Base-by-base conservation (phyloP, 2,888 invertebrate species). In the Bellardia pandia region DNA sequence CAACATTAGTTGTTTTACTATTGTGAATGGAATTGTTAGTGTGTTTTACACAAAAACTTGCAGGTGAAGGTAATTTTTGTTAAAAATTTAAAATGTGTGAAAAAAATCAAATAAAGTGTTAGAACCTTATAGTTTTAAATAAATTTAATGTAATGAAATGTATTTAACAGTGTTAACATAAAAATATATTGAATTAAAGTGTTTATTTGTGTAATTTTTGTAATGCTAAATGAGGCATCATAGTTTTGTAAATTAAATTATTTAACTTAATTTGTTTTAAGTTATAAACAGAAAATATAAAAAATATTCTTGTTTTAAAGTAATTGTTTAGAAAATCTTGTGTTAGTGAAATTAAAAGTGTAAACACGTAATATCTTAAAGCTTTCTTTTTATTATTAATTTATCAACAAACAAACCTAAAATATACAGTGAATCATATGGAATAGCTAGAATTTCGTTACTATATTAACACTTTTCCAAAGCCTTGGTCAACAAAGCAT, bases 401-500 rank as follows among this genome's bases (percentile, higher is more conserved):
- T 68, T 68, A 68, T 68, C 45, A 45, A 68, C 9, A 48, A 68
- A 48, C n/a, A 40, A 56, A 56, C 40, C 1, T 16, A 23, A 56
- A 14, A 33, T 71, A 56, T 23, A 74, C 30, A 58, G 1, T 58
- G 30, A 14, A 56, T 56, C 6, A 45, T 13, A 11, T 56, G 78
- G 58, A 78, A 78, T 69, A 45, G 40, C 11, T 40, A 30, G 14
- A 51, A 68, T 48, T 58, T 81, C 30, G 33, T 23, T 23, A 33
- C 1, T 37, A 4, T 8, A 40, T 89, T 89, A 96, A 93, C 96
- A 95, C 93, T 97, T 97, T 90, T 98, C 97, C 90, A 98, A 94
- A 64, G 96, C 97, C 93, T 96, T 95, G 2, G 96, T 95, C 88
- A 99, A 94, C 76, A 99, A 95, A 90, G 97, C 96, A 93, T 99